Conservation (phyloP, 2,888 invertebrate genomes). For the Orthonychiurus folsomi region DNA sequence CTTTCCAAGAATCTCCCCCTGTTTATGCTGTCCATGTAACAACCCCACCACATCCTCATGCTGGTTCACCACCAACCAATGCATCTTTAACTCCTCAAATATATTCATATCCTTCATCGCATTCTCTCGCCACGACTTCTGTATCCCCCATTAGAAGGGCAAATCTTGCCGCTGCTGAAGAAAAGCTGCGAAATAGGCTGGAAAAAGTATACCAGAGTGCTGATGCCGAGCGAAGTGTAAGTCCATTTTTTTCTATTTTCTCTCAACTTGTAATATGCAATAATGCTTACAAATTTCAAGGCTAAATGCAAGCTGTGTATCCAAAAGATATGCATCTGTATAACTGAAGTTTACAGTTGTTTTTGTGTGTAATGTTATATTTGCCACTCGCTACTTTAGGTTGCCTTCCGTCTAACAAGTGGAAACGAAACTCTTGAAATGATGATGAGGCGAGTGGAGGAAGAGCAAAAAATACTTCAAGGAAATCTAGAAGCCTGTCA, state of each 20-base stretch:
- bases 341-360: too few species aligned
- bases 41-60: constrained; percentile 26
- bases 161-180: constrained; percentile 86
- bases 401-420: constrained; percentile 27
- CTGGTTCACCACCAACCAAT: neutral
- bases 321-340: too few species aligned
- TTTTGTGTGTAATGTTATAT: too few species aligned
- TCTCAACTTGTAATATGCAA: too few species aligned
- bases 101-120: neutral
- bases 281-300: too few species aligned
- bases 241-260: too few species aligned
- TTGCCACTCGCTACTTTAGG: constrained; percentile 13
- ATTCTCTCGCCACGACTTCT: neutral
- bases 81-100: neutral
- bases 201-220: constrained; percentile 31
- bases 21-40: constrained; percentile 59
- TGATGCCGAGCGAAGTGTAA: constrained; percentile 29
- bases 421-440: constrained; percentile 58
- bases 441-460: constrained; percentile 64
- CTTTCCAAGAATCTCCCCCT: constrained; percentile 92
- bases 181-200: constrained; percentile 76
- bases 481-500: constrained; percentile 27
- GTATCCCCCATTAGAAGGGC: constrained; percentile 64
- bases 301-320: too few species aligned
- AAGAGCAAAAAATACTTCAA: constrained; percentile 53